Evolutionary conservation across 2,113 vertebrate genomes (phyloP).

Genomic region (Notothenia coriiceps): DNA sequence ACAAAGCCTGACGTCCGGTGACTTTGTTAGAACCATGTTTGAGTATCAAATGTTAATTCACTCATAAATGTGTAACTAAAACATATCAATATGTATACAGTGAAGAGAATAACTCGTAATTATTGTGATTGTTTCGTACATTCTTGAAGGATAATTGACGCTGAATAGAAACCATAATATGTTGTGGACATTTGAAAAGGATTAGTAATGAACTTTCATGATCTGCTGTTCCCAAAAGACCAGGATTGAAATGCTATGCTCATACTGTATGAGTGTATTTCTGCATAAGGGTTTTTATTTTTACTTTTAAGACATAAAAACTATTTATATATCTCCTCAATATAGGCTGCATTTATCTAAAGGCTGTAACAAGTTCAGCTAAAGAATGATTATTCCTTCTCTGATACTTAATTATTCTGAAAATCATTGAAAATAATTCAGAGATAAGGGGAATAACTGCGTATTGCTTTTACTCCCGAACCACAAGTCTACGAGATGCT

Average conservation of each 20-base stretch:
- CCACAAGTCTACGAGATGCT: background rate
- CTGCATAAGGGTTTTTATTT: too few species aligned
- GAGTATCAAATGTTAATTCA: background rate
- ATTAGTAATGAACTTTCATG: too few species aligned
- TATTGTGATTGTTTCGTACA: background rate
- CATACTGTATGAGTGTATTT: too few species aligned
- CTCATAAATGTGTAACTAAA: background rate
- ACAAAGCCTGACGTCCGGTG: background rate
- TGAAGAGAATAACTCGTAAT: background rate
- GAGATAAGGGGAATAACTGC: background rate
- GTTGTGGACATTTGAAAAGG: too few species aligned
- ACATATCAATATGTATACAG: background rate
- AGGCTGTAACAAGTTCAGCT: background rate
- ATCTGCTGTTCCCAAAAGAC: too few species aligned
- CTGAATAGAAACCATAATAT: too few species aligned
- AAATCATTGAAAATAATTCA: too few species aligned
- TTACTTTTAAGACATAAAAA: too few species aligned
- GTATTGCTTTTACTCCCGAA: background rate
- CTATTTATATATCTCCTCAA: too few species aligned
- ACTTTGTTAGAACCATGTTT: background rate
- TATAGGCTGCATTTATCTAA: too few species aligned
- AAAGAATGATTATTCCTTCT: background rate
- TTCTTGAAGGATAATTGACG: background rate
- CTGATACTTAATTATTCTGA: too few species aligned
- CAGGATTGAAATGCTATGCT: too few species aligned